Evolutionary conservation across 2,113 vertebrate species (phyloP).

Genomic region (Paracanthobrama guichenoti): DNA sequence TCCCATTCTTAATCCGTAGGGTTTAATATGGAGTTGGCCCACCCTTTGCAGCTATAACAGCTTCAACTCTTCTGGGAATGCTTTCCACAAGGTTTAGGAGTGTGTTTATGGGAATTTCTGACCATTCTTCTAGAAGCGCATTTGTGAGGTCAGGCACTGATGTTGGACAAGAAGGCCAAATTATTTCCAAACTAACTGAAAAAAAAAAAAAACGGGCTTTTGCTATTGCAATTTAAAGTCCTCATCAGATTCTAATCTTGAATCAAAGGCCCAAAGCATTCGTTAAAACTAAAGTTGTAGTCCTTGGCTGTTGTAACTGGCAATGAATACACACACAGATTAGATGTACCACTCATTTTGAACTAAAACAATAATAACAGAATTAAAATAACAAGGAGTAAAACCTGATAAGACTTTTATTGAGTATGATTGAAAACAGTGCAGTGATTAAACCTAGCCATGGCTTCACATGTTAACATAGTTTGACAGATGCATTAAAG

Average conservation of each 20-base stretch:
- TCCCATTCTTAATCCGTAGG: too few species aligned
- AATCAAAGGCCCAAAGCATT: neutral
- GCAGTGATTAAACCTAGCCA: neutral
- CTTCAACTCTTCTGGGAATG: too few species aligned
- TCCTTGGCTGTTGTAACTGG: neutral
- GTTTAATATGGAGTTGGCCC: too few species aligned
- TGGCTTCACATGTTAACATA: neutral
- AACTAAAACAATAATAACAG: neutral
- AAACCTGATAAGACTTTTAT: slow-evolving; percentile 5
- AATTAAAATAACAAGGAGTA: neutral
- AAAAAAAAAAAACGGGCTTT: too few species aligned
- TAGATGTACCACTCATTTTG: neutral
- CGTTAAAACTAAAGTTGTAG: neutral
- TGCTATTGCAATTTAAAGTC: too few species aligned
- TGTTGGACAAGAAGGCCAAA: too few species aligned
- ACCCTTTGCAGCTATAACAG: too few species aligned
- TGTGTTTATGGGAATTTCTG: too few species aligned
- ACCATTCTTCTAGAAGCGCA: too few species aligned
- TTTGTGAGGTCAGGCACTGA: too few species aligned
- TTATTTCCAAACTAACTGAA: too few species aligned
- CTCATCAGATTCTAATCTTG: neutral
- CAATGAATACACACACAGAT: neutral
- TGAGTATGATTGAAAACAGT: neutral
- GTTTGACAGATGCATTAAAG: neutral
- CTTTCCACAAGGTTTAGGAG: too few species aligned